Percentiles rank a stretch among this genome's conserved stretches.
phyloP scores from a whole-genome alignment of 1,140 invertebrate species.

The Papilio dardanus region DNA sequence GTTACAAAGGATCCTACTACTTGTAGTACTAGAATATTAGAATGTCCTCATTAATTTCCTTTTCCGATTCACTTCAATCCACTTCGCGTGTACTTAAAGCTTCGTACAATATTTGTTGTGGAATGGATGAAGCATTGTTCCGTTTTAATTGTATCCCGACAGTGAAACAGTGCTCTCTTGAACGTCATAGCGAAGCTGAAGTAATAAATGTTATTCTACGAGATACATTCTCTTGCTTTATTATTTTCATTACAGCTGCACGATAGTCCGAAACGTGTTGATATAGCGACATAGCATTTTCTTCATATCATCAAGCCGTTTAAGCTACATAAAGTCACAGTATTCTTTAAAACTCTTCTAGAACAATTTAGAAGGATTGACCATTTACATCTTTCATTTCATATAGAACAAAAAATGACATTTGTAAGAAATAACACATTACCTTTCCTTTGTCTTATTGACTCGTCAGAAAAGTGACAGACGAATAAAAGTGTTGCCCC shows the following conservation, averaged over 20 bases:
- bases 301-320: no score
- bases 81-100: constrained; percentile 51
- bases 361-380: neutral
- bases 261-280: neutral
- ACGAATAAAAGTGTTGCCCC: constrained; percentile 30
- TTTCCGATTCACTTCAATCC: constrained; percentile 58
- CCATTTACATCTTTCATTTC: neutral
- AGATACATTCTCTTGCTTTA: neutral
- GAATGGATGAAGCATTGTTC: constrained; percentile 15
- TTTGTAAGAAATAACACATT: neutral
- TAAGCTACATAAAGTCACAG: no score
- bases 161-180: constrained; percentile 12
- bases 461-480: constrained; percentile 32
- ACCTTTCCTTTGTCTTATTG: constrained; percentile 18
- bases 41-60: constrained; percentile 65
- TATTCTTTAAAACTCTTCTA: no score
- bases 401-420: neutral
- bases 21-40: constrained; percentile 69
- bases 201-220: constrained; percentile 3
- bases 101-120: constrained; percentile 38
- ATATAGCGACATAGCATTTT: no score
- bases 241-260: neutral
- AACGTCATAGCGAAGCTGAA: neutral
- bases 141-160: constrained; percentile 17
- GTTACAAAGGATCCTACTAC: constrained; percentile 64